phyloP scores from a whole-genome alignment of 2,888 invertebrate species.

The Gymnoscelis rufifasciata region DNA sequence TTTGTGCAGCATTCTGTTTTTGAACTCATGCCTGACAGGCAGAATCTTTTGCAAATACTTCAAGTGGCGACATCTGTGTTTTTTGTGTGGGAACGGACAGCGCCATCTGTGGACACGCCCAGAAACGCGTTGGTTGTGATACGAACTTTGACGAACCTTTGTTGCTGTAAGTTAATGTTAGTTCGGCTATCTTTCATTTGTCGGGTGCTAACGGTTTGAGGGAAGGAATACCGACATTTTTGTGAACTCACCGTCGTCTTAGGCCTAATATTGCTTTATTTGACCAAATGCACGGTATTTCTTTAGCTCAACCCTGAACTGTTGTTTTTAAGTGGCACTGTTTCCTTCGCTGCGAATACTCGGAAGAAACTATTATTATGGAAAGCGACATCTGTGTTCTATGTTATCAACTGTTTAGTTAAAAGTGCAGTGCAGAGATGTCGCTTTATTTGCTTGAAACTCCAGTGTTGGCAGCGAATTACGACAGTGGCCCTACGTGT shows the following conservation, averaged over 20 bases:
- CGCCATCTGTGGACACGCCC: constrained; percentile 49
- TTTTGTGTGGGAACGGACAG: constrained; percentile 30
- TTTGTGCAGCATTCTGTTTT: constrained; percentile 31
- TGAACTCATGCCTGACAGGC: constrained; percentile 20
- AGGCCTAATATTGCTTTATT: constrained; percentile 38
- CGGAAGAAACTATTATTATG: not conserved
- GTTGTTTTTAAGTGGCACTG: constrained; percentile 21
- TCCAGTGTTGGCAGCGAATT: constrained; percentile 1
- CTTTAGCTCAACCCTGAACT: constrained; percentile 30
- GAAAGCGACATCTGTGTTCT: not conserved
- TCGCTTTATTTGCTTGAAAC: not conserved
- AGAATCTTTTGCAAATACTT: constrained; percentile 33
- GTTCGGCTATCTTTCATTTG: constrained; percentile 35
- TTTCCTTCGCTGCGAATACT: not conserved
- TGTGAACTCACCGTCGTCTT: constrained; percentile 35
- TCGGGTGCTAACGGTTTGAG: constrained; percentile 49
- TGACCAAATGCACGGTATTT: constrained; percentile 56
- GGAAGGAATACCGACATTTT: constrained; percentile 53
- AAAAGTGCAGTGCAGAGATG: too few species aligned
- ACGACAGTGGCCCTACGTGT: constrained; percentile 14
- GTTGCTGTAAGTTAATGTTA: constrained; percentile 40
- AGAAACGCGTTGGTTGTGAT: constrained; percentile 62
- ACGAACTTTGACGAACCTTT: constrained; percentile 42
- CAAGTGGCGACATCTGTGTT: constrained; percentile 40
- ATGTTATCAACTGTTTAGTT: too few species aligned